Base-by-base conservation (phyloP, 1,140 invertebrate species). In the Neodiprion fabricii region DNA sequence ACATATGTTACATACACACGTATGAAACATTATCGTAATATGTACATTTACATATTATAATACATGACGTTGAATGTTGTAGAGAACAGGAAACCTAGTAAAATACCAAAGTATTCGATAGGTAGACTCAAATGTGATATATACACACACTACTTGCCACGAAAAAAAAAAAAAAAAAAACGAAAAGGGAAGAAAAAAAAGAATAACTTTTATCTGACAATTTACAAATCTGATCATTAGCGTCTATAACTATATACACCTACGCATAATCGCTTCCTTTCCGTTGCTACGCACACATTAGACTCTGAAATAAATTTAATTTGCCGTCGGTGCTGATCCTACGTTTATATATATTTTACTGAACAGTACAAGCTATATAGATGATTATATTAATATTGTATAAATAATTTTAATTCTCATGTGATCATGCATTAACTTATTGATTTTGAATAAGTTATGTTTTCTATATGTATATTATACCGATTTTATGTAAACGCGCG, bases 161-260 rank as follows among this genome's bases (percentile, higher is more conserved):
- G 28, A 1, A 1, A 53, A 10, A 53, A 11, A n/a, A 53, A n/a
- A 53, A 17, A 61, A 17, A 61, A 61, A 61, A 61, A 61, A 61
- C n/a, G 53, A 61, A 12, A 61, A 61, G 9, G 11, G 28, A 61
- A 61, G n/a, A 61, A 61, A 61, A 61, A 53, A 75, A 75, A 71
- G 72, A 75, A 47, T 78, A 80, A 81, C 72, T 83, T 81, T 61
- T 83, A 77, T 82, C 79, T 81, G 82, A 79, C 69, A 78, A 72
- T 80, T 82, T 83, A 80, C 77, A 81, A 77, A 61, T 61, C 53
- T 9, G 4, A 61, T 61, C 53, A 11, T 12, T 11, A 12, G 9
- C 53, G 53, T 61, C 53, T 61, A 17, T 61, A 40, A 61, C 53
- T 61, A 61, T 61, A 61, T 14, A 14, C 53, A 61, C 53, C 53